Evolutionary conservation across 2,113 vertebrate genomes (phyloP).

Genomic region (Aptenodytes forsteri): DNA sequence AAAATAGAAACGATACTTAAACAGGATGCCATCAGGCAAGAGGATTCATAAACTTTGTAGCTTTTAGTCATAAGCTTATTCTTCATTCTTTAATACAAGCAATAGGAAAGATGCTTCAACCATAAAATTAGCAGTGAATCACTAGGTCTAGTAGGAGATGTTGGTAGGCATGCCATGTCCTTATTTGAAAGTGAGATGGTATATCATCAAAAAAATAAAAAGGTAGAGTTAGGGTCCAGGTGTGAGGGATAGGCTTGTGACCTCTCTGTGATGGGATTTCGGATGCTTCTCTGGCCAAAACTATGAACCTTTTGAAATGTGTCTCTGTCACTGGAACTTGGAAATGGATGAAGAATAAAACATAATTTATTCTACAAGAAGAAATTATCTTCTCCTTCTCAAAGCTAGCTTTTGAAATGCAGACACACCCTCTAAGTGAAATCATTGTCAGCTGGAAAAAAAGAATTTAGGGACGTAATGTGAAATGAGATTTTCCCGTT

Average conservation of each 20-base stretch:
- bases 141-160: not conserved
- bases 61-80: not conserved
- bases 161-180: not conserved
- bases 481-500: not conserved
- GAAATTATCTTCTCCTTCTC: not conserved
- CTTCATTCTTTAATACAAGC: not conserved
- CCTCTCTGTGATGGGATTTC: not conserved
- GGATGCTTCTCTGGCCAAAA: not conserved
- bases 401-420: not conserved
- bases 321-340: not conserved
- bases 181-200: not conserved
- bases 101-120: not conserved
- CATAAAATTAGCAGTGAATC: not conserved
- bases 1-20: not conserved
- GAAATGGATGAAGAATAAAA: not conserved
- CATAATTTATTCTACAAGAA: not conserved
- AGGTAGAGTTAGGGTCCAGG: not conserved
- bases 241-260: not conserved
- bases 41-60: not conserved
- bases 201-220: not conserved
- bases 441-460: not conserved
- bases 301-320: not conserved
- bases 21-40: not conserved
- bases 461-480: not conserved
- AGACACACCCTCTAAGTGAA: not conserved